phyloP scores from a whole-genome alignment of 2,888 invertebrate species.

The Drosophila nigricruria region DNA sequence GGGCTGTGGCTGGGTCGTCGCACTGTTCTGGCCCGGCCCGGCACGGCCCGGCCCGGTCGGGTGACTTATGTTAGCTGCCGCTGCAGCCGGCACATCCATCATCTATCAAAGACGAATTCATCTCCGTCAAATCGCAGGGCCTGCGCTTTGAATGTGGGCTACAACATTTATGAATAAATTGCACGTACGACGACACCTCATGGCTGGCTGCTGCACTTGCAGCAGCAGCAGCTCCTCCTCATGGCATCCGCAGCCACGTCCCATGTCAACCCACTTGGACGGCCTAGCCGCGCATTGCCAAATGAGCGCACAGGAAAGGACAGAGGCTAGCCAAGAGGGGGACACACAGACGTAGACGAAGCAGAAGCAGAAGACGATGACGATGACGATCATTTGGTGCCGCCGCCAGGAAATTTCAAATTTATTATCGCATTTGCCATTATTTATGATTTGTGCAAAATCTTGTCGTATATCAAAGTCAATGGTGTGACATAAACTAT shows the following conservation, averaged over 20 bases:
- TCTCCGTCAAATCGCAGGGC: conserved; percentile 75
- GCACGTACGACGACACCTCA: conserved; percentile 73
- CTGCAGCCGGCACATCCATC: conserved; percentile 80
- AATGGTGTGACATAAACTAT: conserved; percentile 82
- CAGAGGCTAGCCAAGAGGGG: background rate
- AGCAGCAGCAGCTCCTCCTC: background rate
- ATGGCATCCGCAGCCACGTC: conserved; percentile 40
- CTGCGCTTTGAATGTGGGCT: conserved; percentile 74
- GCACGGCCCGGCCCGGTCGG: conserved; percentile 12
- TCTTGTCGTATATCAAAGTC: conserved; percentile 84
- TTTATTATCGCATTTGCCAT: conserved; percentile 85
- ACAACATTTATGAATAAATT: conserved; percentile 84
- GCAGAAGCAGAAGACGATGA: conserved; percentile 29
- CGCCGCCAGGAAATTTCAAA: conserved; percentile 83
- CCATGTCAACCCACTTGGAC: conserved; percentile 61
- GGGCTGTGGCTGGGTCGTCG: conserved; percentile 26
- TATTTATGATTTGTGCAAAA: conserved; percentile 85
- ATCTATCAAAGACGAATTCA: conserved; percentile 83
- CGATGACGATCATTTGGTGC: conserved; percentile 76
- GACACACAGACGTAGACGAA: background rate
- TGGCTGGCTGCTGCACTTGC: conserved; percentile 30
- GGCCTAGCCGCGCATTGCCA: conserved; percentile 52
- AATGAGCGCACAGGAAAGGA: conserved; percentile 35
- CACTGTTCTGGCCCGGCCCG: conserved; percentile 3
- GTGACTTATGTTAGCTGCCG: conserved; percentile 83